Percentiles rank a stretch among this genome's conserved stretches.
phyloP scores from a whole-genome alignment of 1,140 invertebrate genomes.

The Pissodes strobi region DNA sequence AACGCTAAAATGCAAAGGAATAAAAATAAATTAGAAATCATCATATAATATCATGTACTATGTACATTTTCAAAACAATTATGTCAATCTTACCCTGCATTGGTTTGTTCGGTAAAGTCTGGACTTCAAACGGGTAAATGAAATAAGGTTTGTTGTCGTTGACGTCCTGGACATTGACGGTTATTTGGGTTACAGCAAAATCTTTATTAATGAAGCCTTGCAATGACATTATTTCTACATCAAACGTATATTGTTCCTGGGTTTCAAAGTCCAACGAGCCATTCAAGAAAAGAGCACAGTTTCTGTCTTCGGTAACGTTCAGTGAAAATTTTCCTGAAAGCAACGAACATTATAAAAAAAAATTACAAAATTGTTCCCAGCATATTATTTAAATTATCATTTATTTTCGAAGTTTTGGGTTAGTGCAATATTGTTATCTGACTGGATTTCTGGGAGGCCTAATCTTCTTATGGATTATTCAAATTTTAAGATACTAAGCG shows the following conservation, averaged over 20 bases:
- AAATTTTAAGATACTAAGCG: no score
- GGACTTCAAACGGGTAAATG: slow-evolving; percentile 62
- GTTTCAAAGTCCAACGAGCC: slow-evolving; percentile 76
- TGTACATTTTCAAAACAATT: no score
- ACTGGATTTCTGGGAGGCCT: no score
- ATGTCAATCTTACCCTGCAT: not conserved
- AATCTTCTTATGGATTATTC: no score
- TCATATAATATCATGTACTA: no score
- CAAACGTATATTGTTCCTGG: slow-evolving; percentile 72
- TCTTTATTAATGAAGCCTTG: slow-evolving; percentile 77
- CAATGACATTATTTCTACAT: slow-evolving; percentile 74
- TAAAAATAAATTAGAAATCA: no score
- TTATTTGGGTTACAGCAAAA: slow-evolving; percentile 73
- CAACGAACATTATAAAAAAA: no score
- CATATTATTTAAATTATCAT: no score
- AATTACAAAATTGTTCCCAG: no score
- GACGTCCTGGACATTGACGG: slow-evolving; percentile 80
- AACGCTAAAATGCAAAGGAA: not conserved
- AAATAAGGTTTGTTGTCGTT: slow-evolving; percentile 88
- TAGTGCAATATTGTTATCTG: no score
- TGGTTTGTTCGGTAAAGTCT: not conserved
- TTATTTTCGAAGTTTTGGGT: no score
- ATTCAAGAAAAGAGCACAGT: slow-evolving; percentile 76
- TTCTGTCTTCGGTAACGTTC: slow-evolving; percentile 73
- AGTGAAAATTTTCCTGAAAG: slow-evolving; percentile 71